phyloP scores from a whole-genome alignment of 2,797 vertebrate genomes.

The Masticophis lateralis region DNA sequence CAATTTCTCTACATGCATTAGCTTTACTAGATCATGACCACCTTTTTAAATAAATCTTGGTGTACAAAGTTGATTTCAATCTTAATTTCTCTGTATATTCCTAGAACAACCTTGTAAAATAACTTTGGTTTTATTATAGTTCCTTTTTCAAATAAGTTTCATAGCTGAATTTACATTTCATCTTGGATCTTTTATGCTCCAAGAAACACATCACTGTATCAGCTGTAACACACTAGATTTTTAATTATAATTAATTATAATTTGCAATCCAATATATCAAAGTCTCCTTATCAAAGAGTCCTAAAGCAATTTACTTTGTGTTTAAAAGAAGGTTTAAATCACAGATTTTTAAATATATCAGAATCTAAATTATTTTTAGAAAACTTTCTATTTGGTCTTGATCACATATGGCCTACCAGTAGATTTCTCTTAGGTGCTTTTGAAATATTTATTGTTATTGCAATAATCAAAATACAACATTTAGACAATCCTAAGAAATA shows the following conservation, averaged over 20 bases:
- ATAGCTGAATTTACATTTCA: background rate
- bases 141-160: background rate
- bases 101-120: background rate
- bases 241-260: background rate
- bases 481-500: slow-evolving; percentile 46
- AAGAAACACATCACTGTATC: background rate
- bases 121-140: background rate
- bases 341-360: slow-evolving; percentile 52
- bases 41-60: background rate
- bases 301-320: background rate
- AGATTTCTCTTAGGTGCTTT: slow-evolving; percentile 38
- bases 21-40: background rate
- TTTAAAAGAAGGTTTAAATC: slow-evolving; percentile 15
- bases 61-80: background rate
- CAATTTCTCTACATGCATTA: background rate
- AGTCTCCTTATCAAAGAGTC: background rate
- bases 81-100: background rate
- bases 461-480: slow-evolving; percentile 44
- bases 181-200: background rate
- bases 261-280: background rate
- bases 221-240: background rate
- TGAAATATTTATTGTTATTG: slow-evolving; percentile 48
- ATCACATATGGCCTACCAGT: slow-evolving; percentile 54
- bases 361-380: slow-evolving; percentile 54
- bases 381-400: slow-evolving; percentile 53